Base-by-base conservation (phyloP, 2,888 invertebrate species). In the Esperia sulphurella region DNA sequence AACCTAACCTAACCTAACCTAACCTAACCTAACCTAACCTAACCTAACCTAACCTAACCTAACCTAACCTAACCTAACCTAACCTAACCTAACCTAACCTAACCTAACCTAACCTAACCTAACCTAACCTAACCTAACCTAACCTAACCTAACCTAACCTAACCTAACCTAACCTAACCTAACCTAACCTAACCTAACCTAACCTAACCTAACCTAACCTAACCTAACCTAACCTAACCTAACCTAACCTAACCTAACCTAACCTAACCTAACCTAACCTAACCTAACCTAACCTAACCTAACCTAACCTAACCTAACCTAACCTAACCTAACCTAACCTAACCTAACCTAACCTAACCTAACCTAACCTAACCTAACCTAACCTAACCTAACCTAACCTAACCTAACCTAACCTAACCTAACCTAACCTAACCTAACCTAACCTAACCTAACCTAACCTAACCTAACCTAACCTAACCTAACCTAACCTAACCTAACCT, bases 311-410 rank as follows among this genome's bases (percentile, higher is more conserved):
- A 33, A 33, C 33, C 33, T 33, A 33, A 33, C 33, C 33, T 33
- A 33, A 33, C 33, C 33, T 33, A 33, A 33, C 33, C 33, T 33
- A 39, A 39, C 39, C 39, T 39, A 39, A 43, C 43, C 43, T 43
- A 43, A 43, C 43, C 43, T 43, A 43, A 43, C 43, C 43, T 43
- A 31, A 43, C 43, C 43, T 30, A 31, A 43, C 43, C 43, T 43
- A 43, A 43, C 29, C 43, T 43, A 43, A 43, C 43, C 13, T 31
- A 43, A 43, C 30, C 30, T 30, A 41, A 29, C 30, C 28, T 28
- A 41, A 29, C 29, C 28, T 41, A 41, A 28, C 41, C 28, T 29
- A 41, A 41, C 29, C 28, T 41, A 29, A 41, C 28, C 30, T 29
- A 41, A 41, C 41, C 28, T 41, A 41, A 41, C 41, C 28, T 41